Evolutionary conservation across 2,888 invertebrate genomes (phyloP).

Genomic region (Mechanitis messenoides): DNA sequence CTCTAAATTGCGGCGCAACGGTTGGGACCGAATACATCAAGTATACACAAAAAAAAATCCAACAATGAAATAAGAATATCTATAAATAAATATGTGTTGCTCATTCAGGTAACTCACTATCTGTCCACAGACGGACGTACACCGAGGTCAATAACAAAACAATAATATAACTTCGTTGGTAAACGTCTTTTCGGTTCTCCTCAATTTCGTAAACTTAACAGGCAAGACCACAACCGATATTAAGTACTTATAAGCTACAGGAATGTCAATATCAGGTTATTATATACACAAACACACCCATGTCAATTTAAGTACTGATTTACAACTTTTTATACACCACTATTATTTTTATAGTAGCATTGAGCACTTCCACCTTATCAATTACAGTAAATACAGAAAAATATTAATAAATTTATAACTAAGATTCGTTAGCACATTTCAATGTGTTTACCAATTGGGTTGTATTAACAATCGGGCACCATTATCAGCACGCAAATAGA

Average conservation of each 20-base stretch:
- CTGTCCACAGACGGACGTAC: slow-evolving; percentile 56
- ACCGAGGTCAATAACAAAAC: slow-evolving; percentile 62
- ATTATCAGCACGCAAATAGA: slow-evolving; percentile 48
- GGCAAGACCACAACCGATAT: slow-evolving; percentile 79
- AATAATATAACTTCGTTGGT: slow-evolving; percentile 70
- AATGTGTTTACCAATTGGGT: slow-evolving; percentile 11
- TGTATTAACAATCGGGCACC: slow-evolving; percentile 42
- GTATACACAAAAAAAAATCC: slow-evolving; percentile 50
- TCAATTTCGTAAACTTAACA: slow-evolving; percentile 74
- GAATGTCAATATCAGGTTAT: slow-evolving; percentile 49
- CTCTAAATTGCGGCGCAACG: slow-evolving; percentile 56
- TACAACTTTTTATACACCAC: not conserved
- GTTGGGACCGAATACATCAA: slow-evolving; percentile 46
- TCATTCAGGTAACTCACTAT: slow-evolving; percentile 73
- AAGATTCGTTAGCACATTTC: slow-evolving; percentile 24
- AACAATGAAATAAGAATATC: slow-evolving; percentile 69
- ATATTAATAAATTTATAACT: slow-evolving; percentile 1
- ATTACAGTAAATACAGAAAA: slow-evolving; percentile 2
- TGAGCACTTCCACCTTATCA: slow-evolving; percentile 51
- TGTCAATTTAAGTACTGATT: slow-evolving; percentile 11
- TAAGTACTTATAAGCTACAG: slow-evolving; percentile 76
- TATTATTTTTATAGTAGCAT: slow-evolving; percentile 1
- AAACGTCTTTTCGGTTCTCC: slow-evolving; percentile 72
- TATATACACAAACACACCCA: slow-evolving; percentile 11
- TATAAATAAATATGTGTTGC: slow-evolving; percentile 69